These are phyloP conservation scores for Diarsia mendica DNA, from an alignment of 2,888 invertebrate species.

Conservation along the genomic window DNA sequence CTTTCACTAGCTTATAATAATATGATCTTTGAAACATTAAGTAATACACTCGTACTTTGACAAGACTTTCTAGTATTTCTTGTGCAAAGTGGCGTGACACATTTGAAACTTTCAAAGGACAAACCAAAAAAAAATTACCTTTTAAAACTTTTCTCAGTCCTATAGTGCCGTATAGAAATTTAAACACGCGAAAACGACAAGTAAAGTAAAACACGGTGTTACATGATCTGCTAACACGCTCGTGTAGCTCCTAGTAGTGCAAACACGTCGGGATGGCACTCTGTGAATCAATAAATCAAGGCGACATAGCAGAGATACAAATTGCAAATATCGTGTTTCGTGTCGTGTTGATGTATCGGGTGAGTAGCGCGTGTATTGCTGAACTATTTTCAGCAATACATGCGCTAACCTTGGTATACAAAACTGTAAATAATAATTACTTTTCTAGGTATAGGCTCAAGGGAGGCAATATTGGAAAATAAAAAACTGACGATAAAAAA, in stretches of 20 bases:
- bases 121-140: background rate
- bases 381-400: background rate
- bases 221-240: slow-evolving; percentile 8
- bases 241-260: slow-evolving; percentile 15
- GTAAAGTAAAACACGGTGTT: slow-evolving; percentile 12
- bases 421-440: background rate
- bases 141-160: slow-evolving; percentile 5
- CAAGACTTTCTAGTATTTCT: background rate
- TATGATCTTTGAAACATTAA: no score
- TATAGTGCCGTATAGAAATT: background rate
- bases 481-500: no score
- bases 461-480: no score
- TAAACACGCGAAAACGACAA: background rate
- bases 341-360: slow-evolving; percentile 56
- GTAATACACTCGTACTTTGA: background rate
- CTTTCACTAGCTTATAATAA: no score
- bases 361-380: slow-evolving; percentile 62
- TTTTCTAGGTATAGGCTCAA: no score
- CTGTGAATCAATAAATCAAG: slow-evolving; percentile 52
- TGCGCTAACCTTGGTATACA: background rate
- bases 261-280: slow-evolving; percentile 29
- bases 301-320: slow-evolving; percentile 67
- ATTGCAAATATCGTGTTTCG: slow-evolving; percentile 76
- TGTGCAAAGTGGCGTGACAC: background rate
- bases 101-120: slow-evolving; percentile 19